Evolutionary conservation across 2,888 invertebrate species (phyloP).

Genomic region (Synergus umbraculus): DNA sequence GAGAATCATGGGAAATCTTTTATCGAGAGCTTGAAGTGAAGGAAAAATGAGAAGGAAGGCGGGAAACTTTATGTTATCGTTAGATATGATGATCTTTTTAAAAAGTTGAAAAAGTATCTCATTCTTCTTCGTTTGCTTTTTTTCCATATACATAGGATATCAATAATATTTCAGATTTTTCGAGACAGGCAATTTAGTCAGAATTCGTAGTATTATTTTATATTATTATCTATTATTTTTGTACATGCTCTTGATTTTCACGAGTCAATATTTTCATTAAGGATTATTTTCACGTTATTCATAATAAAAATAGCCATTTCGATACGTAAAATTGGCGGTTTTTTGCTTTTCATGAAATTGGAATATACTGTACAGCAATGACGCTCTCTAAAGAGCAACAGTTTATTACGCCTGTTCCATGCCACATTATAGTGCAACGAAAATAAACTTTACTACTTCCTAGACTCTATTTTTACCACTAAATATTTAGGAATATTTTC

Average conservation of each 20-base stretch:
- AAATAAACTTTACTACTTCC: background rate
- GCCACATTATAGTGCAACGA: background rate
- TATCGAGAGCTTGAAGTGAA: background rate
- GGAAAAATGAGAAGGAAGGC: background rate
- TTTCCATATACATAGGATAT: background rate
- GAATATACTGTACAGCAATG: conserved; percentile 2
- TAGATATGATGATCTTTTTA: background rate
- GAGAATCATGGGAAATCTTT: conserved; percentile 2
- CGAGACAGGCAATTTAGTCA: too few relatives aligned
- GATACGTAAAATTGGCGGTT: background rate
- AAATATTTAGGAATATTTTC: background rate
- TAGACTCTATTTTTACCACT: background rate
- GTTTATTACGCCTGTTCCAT: background rate
- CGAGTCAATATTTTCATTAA: conserved; percentile 21
- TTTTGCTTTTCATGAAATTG: background rate
- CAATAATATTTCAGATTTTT: background rate
- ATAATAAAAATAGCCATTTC: background rate
- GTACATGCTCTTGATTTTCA: background rate
- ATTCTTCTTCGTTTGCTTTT: background rate
- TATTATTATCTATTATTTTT: background rate
- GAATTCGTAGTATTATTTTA: background rate
- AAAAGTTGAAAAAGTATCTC: background rate
- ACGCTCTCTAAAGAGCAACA: background rate
- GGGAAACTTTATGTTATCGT: background rate
- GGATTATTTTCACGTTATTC: background rate